Base-by-base conservation (phyloP, 2,113 vertebrate genomes). In the Scortum barcoo region DNA sequence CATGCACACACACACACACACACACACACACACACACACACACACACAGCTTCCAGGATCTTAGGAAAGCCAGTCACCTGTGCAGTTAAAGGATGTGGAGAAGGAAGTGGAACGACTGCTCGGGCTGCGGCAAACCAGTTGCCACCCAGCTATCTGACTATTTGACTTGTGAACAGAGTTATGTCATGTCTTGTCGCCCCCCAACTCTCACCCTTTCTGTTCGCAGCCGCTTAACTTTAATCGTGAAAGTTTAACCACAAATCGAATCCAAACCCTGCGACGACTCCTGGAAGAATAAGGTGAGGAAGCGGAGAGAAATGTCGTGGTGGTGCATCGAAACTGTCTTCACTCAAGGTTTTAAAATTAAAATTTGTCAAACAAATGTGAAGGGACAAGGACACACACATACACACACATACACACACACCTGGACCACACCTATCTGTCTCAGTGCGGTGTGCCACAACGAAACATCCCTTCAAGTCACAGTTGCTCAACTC, bases 21-120 rank as follows among this genome's bases (percentile, higher is more conserved):
- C 72, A 71, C 63, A 61, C 74, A 67, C 68, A 67, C 71, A 57
- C 78, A 46, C 67, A 69, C 63, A 51, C 81, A 72, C 73, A 36
- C 73, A 72, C 72, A 26, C 82, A 42, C 44, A 53, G 54, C 89
- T 60, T 86, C 89, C 90, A 91, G 90, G 92, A 93, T 93, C 82
- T 73, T 12, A 79, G 84, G 72, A 83, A 65, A 87, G 81, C 62
- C 81, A 79, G 71, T 78, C 84, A 63, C 63, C 81, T 86, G 83
- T 81, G 75, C 85, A 86, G 91, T 91, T 91, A 84, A 87, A 91
- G 93, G 93, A 92, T 94, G 85, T 88, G 36, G 86, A 92, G 85
- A 68, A 90, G 93, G 89, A 92, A 91, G 88, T 69, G 61, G 80
- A 89, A 63, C 2, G 54, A 72, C 54, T 17, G 48, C 71, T 86